These are phyloP conservation scores for Pycnonotus jocosus DNA, from an alignment of 2,113 vertebrate genomes.

Conservation along the genomic window DNA sequence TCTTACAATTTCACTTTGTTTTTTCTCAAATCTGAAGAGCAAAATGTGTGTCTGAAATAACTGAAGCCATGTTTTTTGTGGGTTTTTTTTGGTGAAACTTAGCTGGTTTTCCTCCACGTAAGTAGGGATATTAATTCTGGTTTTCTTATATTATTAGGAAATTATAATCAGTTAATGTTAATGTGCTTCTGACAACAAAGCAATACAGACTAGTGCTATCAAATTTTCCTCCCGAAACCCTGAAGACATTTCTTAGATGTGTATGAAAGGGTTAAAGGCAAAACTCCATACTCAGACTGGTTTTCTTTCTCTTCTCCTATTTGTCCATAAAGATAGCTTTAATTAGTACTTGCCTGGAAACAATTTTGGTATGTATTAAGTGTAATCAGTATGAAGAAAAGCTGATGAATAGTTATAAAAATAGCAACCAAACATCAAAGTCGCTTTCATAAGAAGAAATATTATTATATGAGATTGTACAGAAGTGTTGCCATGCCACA, in stretches of 20 bases:
- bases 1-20: background rate
- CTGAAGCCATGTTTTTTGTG: background rate
- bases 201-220: background rate
- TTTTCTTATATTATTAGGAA: background rate
- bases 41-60: background rate
- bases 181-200: background rate
- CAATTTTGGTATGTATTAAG: constrained; percentile 41
- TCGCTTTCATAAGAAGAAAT: constrained; percentile 22
- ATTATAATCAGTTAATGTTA: background rate
- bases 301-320: constrained; percentile 21
- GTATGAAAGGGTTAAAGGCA: constrained; percentile 19
- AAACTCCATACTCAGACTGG: background rate
- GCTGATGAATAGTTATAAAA: constrained; percentile 58
- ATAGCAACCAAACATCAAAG: constrained; percentile 42
- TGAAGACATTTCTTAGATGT: background rate
- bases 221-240: background rate
- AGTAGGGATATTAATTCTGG: background rate
- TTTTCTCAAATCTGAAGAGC: background rate
- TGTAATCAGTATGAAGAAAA: constrained; percentile 58
- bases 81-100: background rate
- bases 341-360: constrained; percentile 53
- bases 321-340: constrained; percentile 61
- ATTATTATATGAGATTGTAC: background rate
- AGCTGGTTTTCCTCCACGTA: background rate
- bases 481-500: background rate